These are phyloP conservation scores for Takifugu bimaculatus DNA, from an alignment of 2,113 vertebrate species.

Conservation along the genomic window DNA sequence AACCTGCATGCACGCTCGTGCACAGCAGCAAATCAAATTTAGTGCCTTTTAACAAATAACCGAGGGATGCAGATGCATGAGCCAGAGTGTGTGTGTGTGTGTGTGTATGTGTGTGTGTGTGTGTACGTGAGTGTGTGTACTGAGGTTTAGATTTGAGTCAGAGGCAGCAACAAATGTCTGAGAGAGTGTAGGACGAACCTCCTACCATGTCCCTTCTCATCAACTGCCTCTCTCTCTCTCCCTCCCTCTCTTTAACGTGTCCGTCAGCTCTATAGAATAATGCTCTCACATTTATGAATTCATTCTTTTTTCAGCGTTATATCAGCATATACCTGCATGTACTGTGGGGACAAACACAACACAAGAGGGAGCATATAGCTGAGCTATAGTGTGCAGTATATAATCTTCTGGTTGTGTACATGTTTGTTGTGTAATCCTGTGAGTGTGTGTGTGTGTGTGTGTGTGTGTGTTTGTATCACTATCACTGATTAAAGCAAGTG, in stretches of 20 bases:
- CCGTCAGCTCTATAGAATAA: conserved; percentile 10
- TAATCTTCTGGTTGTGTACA: conserved; percentile 21
- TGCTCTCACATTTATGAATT: conserved; percentile 1
- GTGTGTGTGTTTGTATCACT: conserved; percentile 65
- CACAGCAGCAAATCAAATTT: conserved; percentile 32
- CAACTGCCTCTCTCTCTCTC: conserved; percentile 48
- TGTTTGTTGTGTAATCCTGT: conserved; percentile 8
- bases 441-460: conserved; percentile 36
- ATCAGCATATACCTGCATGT: not conserved
- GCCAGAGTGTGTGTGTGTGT: conserved; percentile 15
- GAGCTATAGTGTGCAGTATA: conserved; percentile 15
- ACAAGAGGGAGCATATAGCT: conserved; percentile 11
- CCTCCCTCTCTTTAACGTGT: conserved; percentile 36
- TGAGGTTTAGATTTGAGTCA: conserved; percentile 77
- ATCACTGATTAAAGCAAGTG: conserved; percentile 79
- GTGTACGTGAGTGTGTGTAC: conserved; percentile 22
- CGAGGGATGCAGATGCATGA: not conserved
- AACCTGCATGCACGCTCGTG: conserved; percentile 2
- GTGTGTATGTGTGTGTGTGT: conserved; percentile 26
- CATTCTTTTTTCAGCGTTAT: not conserved
- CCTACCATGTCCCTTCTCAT: conserved; percentile 56
- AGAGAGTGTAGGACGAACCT: conserved; percentile 71
- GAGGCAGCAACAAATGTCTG: conserved; percentile 55
- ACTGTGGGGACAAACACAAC: conserved; percentile 5
- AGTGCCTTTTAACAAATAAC: conserved; percentile 13